Conservation (phyloP, 2,113 vertebrate species). For the Scalopus aquaticus region DNA sequence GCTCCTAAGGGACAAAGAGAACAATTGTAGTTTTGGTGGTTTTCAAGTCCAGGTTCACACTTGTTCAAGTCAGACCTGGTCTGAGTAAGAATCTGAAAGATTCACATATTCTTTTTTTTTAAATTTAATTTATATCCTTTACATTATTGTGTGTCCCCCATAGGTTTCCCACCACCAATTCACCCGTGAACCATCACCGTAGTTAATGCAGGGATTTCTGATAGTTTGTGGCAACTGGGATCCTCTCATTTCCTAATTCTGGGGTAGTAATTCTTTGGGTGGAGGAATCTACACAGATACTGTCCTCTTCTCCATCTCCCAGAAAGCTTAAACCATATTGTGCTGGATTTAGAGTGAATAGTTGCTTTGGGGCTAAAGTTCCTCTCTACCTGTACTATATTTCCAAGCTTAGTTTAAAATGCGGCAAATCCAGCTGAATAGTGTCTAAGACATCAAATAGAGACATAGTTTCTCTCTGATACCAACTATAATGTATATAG, state of each 20-base stretch:
- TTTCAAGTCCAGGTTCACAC: background rate
- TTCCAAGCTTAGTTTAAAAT: background rate
- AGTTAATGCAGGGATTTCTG: background rate
- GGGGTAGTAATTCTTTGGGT: background rate
- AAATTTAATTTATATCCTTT: no score
- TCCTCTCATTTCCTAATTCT: background rate
- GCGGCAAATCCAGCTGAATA: background rate
- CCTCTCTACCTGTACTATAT: background rate
- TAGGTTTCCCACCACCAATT: no score
- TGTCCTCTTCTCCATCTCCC: background rate
- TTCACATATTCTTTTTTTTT: background rate
- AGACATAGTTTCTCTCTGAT: background rate
- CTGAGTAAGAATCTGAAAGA: background rate
- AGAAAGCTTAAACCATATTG: background rate
- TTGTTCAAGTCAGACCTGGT: background rate
- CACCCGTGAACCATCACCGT: no score
- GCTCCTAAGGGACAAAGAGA: background rate
- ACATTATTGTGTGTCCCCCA: no score
- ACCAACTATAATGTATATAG: background rate
- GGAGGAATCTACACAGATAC: background rate
- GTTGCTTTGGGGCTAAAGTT: background rate
- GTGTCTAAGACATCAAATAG: background rate
- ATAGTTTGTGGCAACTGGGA: background rate
- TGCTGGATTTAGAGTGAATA: background rate
- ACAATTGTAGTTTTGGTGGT: background rate